phyloP scores from a whole-genome alignment of 2,888 invertebrate species.

The Perdita meconis region DNA sequence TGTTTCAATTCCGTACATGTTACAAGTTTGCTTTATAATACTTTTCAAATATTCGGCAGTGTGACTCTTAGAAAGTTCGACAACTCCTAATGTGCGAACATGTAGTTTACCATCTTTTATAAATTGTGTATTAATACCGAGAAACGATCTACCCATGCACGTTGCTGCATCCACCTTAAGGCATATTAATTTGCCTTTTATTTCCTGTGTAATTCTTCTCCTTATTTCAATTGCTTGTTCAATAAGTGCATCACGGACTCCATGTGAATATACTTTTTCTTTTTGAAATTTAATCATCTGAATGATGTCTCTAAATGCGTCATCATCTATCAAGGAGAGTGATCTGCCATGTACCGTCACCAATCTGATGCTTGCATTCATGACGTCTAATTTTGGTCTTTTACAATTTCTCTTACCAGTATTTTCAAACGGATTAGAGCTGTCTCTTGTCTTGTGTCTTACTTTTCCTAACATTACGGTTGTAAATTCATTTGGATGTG shows the following conservation, averaged over 20 bases:
- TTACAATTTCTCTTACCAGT: neutral
- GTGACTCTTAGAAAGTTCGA: slow-evolving; percentile 2
- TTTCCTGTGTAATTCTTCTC: slow-evolving; percentile 3
- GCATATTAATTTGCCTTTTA: slow-evolving; percentile 2
- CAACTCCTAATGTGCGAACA: slow-evolving; percentile 5
- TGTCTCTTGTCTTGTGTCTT: slow-evolving; percentile 7
- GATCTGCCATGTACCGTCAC: no score
- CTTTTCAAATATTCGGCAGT: slow-evolving; percentile 1
- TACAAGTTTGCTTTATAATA: neutral
- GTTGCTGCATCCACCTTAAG: slow-evolving; percentile 3
- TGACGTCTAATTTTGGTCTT: slow-evolving; percentile 3
- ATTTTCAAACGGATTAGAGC: neutral
- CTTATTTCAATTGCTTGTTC: neutral
- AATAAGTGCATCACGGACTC: neutral
- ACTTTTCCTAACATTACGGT: slow-evolving; percentile 4
- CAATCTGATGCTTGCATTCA: neutral
- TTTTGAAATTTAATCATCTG: neutral
- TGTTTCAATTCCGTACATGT: neutral
- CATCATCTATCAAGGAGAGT: no score
- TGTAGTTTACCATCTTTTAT: slow-evolving; percentile 13
- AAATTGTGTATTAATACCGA: slow-evolving; percentile 3
- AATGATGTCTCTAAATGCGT: neutral
- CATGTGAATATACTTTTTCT: neutral
- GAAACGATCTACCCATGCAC: slow-evolving; percentile 2
- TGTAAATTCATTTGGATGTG: slow-evolving; percentile 3